Percentiles rank a stretch among this genome's conserved stretches.
phyloP scores from a whole-genome alignment of 2,113 vertebrate species.

The Steatornis caripensis region DNA sequence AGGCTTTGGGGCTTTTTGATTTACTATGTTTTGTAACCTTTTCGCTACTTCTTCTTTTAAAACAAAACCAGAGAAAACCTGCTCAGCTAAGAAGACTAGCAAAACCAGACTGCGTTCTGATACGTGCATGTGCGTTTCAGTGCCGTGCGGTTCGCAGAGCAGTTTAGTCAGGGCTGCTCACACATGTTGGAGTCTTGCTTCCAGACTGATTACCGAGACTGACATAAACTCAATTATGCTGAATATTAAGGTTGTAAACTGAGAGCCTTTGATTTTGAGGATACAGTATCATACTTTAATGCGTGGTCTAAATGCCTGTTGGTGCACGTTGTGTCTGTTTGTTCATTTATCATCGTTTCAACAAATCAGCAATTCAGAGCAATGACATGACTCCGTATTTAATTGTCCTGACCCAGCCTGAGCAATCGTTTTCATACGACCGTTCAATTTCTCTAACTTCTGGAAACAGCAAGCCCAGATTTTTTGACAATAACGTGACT shows the following conservation, averaged over 20 bases:
- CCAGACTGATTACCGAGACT: neutral
- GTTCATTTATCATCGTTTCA: accelerated
- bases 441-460: neutral
- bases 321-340: neutral
- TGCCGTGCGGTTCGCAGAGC: accelerated
- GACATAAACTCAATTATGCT: neutral
- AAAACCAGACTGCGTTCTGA: neutral
- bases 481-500: neutral
- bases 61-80: neutral
- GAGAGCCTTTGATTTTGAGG: neutral
- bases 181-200: neutral
- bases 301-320: neutral
- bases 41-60: neutral
- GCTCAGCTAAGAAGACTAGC: neutral
- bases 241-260: accelerated
- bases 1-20: neutral
- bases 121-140: accelerated
- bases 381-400: neutral
- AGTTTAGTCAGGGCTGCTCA: neutral
- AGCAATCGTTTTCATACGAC: neutral
- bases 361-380: neutral
- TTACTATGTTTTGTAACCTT: neutral
- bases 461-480: neutral
- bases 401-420: neutral
- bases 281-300: accelerated